Conservation (phyloP, 2,113 vertebrate species). For the Epinephelus lanceolatus region DNA sequence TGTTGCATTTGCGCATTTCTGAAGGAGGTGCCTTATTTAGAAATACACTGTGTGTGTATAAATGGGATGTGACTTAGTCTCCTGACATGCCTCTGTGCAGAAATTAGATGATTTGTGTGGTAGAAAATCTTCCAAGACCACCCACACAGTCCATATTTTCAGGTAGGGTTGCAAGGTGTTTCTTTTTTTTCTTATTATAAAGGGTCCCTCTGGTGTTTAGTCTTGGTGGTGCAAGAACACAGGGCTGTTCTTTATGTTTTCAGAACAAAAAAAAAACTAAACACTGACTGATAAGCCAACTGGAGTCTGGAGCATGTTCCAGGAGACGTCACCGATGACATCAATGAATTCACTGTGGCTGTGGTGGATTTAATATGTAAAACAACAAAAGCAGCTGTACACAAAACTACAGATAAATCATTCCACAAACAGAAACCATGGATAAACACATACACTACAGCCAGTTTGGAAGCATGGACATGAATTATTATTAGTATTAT, state of each 20-base stretch:
- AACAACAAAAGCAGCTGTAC: too few species aligned
- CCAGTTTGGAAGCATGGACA: too few species aligned
- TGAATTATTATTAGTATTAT: too few species aligned
- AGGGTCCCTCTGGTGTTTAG: slow-evolving; percentile 73
- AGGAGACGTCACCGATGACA: too few species aligned
- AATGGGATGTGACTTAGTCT: slow-evolving; percentile 14
- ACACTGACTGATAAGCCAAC: not conserved
- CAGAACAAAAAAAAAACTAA: not conserved
- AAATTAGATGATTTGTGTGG: slow-evolving; percentile 1
- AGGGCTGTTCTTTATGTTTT: not conserved
- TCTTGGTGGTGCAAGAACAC: slow-evolving; percentile 53
- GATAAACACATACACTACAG: too few species aligned
- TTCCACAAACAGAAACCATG: too few species aligned
- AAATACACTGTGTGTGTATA: slow-evolving; percentile 4
- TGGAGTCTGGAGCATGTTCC: too few species aligned
- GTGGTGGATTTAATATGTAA: too few species aligned
- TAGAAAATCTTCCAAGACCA: slow-evolving; percentile 7
- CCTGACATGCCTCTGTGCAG: not conserved
- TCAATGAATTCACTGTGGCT: too few species aligned
- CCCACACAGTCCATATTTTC: slow-evolving; percentile 18
- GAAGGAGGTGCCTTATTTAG: not conserved
- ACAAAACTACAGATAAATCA: too few species aligned
- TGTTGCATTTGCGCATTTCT: slow-evolving; percentile 17
- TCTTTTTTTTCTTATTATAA: not conserved
- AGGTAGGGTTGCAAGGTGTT: not conserved